Evolutionary conservation across 2,888 invertebrate species (phyloP).

Genomic region (Spialia ferax): DNA sequence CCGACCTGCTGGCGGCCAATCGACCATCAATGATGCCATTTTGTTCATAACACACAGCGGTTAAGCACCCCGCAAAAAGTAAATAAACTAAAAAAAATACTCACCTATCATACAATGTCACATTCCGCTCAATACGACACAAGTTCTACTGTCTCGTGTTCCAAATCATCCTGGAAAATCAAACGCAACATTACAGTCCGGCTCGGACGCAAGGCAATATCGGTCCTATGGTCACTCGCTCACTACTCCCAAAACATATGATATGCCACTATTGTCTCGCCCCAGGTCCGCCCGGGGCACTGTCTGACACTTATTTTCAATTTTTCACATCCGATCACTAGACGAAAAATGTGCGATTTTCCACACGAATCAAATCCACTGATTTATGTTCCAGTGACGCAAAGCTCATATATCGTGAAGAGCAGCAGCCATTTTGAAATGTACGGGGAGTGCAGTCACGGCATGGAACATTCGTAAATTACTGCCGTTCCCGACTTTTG

Average conservation of each 20-base stretch:
- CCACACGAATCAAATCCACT: constrained; percentile 76
- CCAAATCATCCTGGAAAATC: constrained; percentile 82
- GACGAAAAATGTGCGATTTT: constrained; percentile 73
- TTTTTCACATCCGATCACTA: constrained; percentile 74
- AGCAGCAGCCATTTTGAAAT: constrained; percentile 88
- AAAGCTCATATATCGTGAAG: constrained; percentile 87
- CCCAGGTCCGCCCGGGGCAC: constrained; percentile 66
- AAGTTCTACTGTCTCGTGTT: constrained; percentile 78
- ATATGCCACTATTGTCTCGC: constrained; percentile 78
- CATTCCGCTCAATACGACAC: constrained; percentile 85
- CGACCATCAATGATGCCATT: constrained; percentile 75
- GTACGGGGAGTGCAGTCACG: constrained; percentile 86
- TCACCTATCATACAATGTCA: constrained; percentile 86
- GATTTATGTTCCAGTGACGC: constrained; percentile 87
- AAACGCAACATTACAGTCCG: constrained; percentile 82
- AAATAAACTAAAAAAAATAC: constrained; percentile 80
- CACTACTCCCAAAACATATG: constrained; percentile 85
- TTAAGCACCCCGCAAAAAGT: constrained; percentile 71
- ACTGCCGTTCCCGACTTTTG: constrained; percentile 66
- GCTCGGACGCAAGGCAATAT: constrained; percentile 84
- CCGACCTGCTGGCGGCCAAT: constrained; percentile 68
- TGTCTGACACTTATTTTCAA: constrained; percentile 66
- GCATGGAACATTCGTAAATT: constrained; percentile 85
- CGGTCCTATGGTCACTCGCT: constrained; percentile 82
- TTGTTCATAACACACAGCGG: constrained; percentile 68